phyloP scores from a whole-genome alignment of 1,140 invertebrate species.

The Riptortus pedestris region DNA sequence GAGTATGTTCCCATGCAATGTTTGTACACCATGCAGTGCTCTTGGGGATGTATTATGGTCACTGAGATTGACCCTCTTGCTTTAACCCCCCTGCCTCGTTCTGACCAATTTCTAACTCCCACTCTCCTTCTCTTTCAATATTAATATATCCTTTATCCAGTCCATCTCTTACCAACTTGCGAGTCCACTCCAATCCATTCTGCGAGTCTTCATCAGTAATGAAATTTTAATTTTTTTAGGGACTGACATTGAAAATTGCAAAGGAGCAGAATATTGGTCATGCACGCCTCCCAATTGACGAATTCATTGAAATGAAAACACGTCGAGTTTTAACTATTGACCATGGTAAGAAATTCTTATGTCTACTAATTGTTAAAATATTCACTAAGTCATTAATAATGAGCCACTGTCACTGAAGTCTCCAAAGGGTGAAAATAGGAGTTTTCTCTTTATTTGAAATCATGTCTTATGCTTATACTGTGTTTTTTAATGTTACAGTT shows the following conservation, averaged over 20 bases:
- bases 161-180: too few species aligned
- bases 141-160: too few species aligned
- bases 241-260: slow-evolving; percentile 75
- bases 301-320: slow-evolving; percentile 85
- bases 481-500: slow-evolving; percentile 50
- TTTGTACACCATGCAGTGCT: too few species aligned
- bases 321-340: slow-evolving; percentile 91
- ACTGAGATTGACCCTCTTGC: too few species aligned
- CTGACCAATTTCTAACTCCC: too few species aligned
- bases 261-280: slow-evolving; percentile 64
- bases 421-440: neutral
- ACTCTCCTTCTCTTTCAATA: too few species aligned
- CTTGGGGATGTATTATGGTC: too few species aligned
- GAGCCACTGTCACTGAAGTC: neutral
- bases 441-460: neutral
- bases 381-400: neutral
- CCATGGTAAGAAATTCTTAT: slow-evolving; percentile 58
- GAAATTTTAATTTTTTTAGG: slow-evolving; percentile 50
- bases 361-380: neutral
- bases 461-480: neutral
- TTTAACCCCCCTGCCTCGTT: too few species aligned
- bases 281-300: slow-evolving; percentile 77
- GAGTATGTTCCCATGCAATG: too few species aligned
- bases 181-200: too few species aligned
- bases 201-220: too few species aligned